Evolutionary conservation across 2,113 vertebrate genomes (phyloP).

Genomic region (Phyllostomus discolor): DNA sequence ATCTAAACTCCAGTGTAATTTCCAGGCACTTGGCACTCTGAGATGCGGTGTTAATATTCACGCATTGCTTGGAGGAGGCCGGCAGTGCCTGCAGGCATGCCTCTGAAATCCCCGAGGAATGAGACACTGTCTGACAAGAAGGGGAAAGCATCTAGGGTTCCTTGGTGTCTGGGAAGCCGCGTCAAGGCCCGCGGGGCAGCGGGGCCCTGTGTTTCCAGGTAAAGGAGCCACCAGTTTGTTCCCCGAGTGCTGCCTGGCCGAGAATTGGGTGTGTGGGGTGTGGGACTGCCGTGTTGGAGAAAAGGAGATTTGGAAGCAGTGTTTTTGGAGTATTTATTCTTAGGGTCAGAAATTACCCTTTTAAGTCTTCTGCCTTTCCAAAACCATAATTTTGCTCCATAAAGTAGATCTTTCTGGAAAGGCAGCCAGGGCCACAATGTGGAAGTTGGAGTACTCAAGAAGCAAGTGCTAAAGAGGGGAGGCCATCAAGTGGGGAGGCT

Average conservation of each 20-base stretch:
- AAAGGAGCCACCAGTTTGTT: slow-evolving; percentile 53
- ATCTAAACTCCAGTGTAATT: slow-evolving; percentile 69
- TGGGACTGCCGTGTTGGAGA: neutral
- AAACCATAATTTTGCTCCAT: neutral
- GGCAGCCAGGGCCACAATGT: neutral
- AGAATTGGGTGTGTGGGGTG: neutral
- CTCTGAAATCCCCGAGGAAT: neutral
- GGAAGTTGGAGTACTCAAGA: neutral
- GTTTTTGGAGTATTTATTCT: slow-evolving; percentile 47
- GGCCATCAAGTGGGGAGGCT: neutral
- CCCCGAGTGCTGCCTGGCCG: neutral
- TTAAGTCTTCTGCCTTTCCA: neutral
- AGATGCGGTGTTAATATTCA: slow-evolving; percentile 69
- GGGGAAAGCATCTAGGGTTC: slow-evolving; percentile 56
- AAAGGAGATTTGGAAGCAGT: slow-evolving; percentile 40
- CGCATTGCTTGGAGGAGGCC: slow-evolving; percentile 71
- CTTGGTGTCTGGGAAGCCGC: neutral
- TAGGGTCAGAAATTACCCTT: neutral
- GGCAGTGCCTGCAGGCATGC: slow-evolving; percentile 52
- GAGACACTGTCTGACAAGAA: neutral
- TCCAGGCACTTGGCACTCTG: slow-evolving; percentile 56
- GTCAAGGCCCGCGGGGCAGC: neutral
- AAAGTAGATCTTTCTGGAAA: slow-evolving; percentile 16
- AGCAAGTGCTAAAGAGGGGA: neutral
- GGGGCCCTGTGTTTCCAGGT: slow-evolving; percentile 10